Percentiles rank a stretch among this genome's conserved stretches.
These are phyloP conservation scores for Ctenosaura bakeri DNA, from an alignment of 2,797 vertebrate species.

Conservation along the genomic window DNA sequence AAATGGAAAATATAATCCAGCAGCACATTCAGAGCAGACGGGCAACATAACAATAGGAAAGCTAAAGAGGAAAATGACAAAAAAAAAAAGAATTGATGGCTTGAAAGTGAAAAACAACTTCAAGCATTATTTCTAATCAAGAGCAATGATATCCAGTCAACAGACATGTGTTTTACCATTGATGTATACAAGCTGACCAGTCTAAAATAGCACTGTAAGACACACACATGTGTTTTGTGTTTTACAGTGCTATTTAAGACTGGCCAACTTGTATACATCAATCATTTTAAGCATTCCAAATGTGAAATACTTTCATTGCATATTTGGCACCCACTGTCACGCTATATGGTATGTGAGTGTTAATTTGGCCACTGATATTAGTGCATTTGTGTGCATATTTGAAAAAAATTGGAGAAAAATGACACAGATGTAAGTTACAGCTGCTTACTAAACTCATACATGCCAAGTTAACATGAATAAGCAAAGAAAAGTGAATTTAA, in stretches of 20 bases:
- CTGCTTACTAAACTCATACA: background rate
- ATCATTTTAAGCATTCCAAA: constrained; percentile 4
- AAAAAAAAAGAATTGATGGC: background rate
- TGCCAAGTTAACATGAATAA: too few species aligned
- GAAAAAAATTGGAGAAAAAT: background rate
- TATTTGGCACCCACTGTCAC: background rate
- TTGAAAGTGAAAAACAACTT: constrained; percentile 4
- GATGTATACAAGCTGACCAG: too few species aligned
- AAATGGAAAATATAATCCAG: constrained; percentile 5
- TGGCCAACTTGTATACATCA: background rate
- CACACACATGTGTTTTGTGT: background rate
- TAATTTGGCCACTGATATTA: background rate
- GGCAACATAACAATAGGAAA: background rate
- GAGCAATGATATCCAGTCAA: background rate
- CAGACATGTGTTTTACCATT: background rate
- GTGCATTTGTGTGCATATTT: background rate
- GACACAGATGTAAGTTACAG: background rate
- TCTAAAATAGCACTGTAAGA: too few species aligned
- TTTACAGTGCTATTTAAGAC: background rate
- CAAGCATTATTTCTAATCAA: constrained; percentile 16
- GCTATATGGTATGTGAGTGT: background rate
- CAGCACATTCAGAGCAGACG: background rate
- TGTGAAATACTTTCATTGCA: background rate
- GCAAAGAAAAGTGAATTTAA: background rate
- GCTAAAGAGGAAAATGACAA: background rate